Base-by-base conservation (phyloP, 2,888 invertebrate genomes). In the Arge pagana region DNA sequence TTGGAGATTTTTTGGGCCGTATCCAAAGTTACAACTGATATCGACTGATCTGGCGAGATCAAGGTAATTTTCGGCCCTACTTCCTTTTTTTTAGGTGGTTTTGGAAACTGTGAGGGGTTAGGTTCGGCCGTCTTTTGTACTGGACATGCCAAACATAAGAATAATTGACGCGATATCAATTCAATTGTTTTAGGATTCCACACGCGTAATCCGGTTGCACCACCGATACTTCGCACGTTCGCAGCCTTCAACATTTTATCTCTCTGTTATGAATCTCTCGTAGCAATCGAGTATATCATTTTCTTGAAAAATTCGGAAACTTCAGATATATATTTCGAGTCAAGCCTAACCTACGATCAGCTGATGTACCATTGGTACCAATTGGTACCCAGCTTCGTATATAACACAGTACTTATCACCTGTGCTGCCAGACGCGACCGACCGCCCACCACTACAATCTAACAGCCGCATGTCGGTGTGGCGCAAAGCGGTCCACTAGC, bases 1-100 rank as follows among this genome's bases (percentile, higher is more conserved):
- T 82, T 79, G 1, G 90, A 86, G 53, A 91, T 64, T 69, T 81
- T 88, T 61, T 85, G 80, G 0, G 90, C 90, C 62, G 86, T 85
- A 57, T 85, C 85, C 19, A 90, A 58, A 19, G 86, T 83, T 1
- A 82, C 81, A 3, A 89, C 79, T 55, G 77, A 80, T 15, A 86
- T 73, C 23, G 80, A 75, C 62, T 85, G 77, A 68, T 86, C 83
- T 24, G 81, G 76, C 28, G 79, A 77, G 52, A 89, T 77, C 21
- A 90, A 72, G 0, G 88, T 89, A 56, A 90, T 85, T 74, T 82
- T 83, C n/a, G 83, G 78, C 55, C 75, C 65, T 11, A 67, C 39
- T 2, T 65, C 68, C 57, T 72, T 72, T 53, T 70, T 71, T 53
- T 67, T 77, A 31, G 64, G 64, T 16, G 57, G 54, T 33, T 61